Base-by-base conservation (phyloP, 2,888 invertebrate species). In the Epistrophe eligans region DNA sequence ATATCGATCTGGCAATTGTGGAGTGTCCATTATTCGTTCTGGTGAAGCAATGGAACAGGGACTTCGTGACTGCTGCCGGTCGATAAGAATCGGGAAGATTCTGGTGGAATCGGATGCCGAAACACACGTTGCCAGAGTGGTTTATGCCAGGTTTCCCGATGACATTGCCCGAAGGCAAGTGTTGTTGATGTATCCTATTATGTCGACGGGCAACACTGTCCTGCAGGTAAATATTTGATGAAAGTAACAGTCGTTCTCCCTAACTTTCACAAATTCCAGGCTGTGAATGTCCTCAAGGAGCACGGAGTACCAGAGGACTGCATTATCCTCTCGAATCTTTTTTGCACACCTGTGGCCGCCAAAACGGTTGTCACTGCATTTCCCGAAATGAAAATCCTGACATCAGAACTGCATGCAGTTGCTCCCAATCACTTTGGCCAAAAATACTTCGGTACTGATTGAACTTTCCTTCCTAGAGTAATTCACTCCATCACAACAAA, bases 391-490 rank as follows among this genome's bases (percentile, higher is more conserved):
- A 98, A 97, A 93, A 98, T 99, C 90, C 94, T 99, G 79, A 99
- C 99, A 0, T 98, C 99, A 0, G 99, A 99, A 93, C 95, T 99
- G 35, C 97, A 99, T 92, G 96, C 96, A 0, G 96, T 98, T 4
- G 98, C 99, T 10, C 99, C 99, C 10, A 98, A 98, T 93, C 99
- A 99, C 93, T 99, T 99, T 93, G 99, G 99, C 71, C 97, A 98
- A 93, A 99, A 98, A 93, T 99, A 99, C 94, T 99, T 99, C 94
- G 99, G 99, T 89, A 99, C 99, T 77, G 99, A 99, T 94, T 99
- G 91, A 89, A 80, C 45, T 79, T 77, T 73, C 82, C 88, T 72
- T 79, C 58, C 66, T 80, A 74, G 70, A 66, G 45, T 45, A 52
- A 81, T 24, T 55, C 38, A 24, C 40, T 50, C 52, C 60, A 67